A percentile compares a stretch with the other conserved stretches of the same genome.
Evolutionary conservation across 2,888 invertebrate genomes (phyloP).

Genomic region (Andrena praecox): DNA sequence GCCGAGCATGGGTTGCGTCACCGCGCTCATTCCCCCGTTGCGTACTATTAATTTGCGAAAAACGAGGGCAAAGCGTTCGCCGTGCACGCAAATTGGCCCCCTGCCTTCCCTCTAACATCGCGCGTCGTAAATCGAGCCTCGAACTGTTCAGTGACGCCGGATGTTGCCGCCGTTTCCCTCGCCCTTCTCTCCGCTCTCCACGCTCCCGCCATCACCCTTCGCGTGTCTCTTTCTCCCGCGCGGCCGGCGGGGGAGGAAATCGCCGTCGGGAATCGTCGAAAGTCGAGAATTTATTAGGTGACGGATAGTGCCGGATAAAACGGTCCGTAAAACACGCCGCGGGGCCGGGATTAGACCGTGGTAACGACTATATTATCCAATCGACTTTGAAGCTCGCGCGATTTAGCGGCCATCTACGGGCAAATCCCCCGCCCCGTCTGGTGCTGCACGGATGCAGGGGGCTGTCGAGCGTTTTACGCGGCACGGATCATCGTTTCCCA

Average conservation of each 20-base stretch:
- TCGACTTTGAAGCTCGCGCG: constrained; percentile 38
- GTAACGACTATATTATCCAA: constrained; percentile 58
- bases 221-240: not conserved
- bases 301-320: constrained; percentile 72
- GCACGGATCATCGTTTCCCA: no score
- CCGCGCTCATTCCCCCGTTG: constrained; percentile 24
- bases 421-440: no score
- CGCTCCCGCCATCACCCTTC: no score
- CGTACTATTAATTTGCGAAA: constrained; percentile 42
- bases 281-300: constrained; percentile 73
- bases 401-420: constrained; percentile 21
- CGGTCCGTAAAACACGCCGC: constrained; percentile 69
- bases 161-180: constrained; percentile 40
- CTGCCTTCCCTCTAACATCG: constrained; percentile 24
- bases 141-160: constrained; percentile 35
- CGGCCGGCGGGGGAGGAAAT: constrained; percentile 33
- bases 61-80: constrained; percentile 21
- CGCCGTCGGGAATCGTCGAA: constrained; percentile 38
- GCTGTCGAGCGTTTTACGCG: no score
- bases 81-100: constrained; percentile 44
- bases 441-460: no score
- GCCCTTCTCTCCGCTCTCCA: not conserved
- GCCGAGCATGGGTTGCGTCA: constrained; percentile 13
- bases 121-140: constrained; percentile 49
- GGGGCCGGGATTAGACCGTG: constrained; percentile 67